Percentiles rank a stretch among this genome's conserved stretches.
Evolutionary conservation across 2,113 vertebrate species (phyloP).

Genomic region (Arvicanthis niloticus): DNA sequence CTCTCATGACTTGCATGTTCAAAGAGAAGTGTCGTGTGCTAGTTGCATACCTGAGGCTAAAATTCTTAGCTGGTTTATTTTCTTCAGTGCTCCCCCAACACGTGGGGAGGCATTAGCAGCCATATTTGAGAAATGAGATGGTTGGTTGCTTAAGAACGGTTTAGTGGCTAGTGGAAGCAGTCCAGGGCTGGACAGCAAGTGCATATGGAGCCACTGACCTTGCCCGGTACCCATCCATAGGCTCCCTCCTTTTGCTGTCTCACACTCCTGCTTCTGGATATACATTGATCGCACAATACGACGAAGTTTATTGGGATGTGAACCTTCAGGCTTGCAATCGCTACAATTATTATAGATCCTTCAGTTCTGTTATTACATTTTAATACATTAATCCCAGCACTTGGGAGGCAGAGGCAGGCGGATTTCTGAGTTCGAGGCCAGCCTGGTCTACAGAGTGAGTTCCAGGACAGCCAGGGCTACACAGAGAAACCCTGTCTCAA

Average conservation of each 20-base stretch:
- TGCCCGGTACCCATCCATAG: too few relatives aligned
- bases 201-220: not conserved
- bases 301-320: not conserved
- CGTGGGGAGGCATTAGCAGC: not conserved
- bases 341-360: not conserved
- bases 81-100: not conserved
- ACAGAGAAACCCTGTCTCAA: too few relatives aligned
- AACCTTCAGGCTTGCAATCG: not conserved
- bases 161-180: not conserved
- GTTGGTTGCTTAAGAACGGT: not conserved
- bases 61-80: not conserved
- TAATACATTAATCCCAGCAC: too few relatives aligned
- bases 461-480: too few relatives aligned
- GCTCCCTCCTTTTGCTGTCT: not conserved
- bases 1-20: not conserved
- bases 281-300: not conserved
- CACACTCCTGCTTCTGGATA: too few relatives aligned
- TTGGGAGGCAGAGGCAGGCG: too few relatives aligned
- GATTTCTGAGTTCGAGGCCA: too few relatives aligned
- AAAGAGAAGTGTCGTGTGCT: not conserved
- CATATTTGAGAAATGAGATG: not conserved
- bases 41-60: not conserved
- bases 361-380: not conserved
- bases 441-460: too few relatives aligned
- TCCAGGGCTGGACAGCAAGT: not conserved